phyloP scores from a whole-genome alignment of 1,140 invertebrate genomes.

The Aricia agestis region DNA sequence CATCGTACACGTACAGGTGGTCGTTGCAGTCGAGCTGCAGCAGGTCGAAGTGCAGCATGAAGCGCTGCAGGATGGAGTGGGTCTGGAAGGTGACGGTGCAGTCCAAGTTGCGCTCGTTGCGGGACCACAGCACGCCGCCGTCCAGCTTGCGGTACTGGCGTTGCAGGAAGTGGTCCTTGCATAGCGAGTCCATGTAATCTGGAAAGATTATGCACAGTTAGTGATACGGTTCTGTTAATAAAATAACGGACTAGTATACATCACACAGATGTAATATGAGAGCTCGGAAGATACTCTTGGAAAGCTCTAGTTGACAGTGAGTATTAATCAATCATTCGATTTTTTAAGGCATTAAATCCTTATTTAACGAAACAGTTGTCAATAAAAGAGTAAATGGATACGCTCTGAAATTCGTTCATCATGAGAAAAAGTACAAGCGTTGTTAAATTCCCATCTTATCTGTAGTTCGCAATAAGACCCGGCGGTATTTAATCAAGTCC shows the following conservation, averaged over 20 bases:
- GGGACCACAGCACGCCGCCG: constrained; percentile 90
- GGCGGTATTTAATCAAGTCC: constrained; percentile 1
- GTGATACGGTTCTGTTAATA: too few species aligned
- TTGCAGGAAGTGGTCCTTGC: constrained; percentile 91
- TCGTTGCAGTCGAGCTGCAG: constrained; percentile 93
- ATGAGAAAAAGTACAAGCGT: too few species aligned
- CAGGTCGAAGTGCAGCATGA: constrained; percentile 92
- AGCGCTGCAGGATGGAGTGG: constrained; percentile 93
- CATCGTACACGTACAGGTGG: constrained; percentile 94
- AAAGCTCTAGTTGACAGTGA: too few species aligned
- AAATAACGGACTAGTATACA: too few species aligned
- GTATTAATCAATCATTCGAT: too few species aligned
- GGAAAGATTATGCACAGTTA: constrained; percentile 30
- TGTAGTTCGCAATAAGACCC: constrained; percentile 60
- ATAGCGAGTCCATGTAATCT: constrained; percentile 91
- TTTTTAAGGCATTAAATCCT: too few species aligned
- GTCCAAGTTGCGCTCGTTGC: constrained; percentile 92
- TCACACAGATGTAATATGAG: too few species aligned
- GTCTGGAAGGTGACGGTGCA: constrained; percentile 95
- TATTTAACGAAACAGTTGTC: too few species aligned
- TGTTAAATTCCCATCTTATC: not conserved
- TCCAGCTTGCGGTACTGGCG: constrained; percentile 92
- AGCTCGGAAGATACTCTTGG: too few species aligned
- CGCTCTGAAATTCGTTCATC: too few species aligned
- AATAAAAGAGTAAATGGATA: too few species aligned